These are phyloP conservation scores for Arenicola marina DNA, from an alignment of 2,888 invertebrate species.

Conservation along the genomic window DNA sequence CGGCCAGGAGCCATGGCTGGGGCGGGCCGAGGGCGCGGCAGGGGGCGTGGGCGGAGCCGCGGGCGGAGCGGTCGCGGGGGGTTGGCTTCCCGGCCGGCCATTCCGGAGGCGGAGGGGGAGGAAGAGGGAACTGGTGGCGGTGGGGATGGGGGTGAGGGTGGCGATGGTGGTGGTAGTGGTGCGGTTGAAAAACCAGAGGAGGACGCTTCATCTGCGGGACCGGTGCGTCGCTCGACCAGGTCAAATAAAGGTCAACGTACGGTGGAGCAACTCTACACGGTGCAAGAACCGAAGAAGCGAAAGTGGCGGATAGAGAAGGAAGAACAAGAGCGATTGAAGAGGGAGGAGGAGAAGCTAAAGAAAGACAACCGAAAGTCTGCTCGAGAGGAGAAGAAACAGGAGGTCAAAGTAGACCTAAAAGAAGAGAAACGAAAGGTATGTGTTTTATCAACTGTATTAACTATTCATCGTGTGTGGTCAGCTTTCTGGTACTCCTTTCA, in stretches of 20 bases:
- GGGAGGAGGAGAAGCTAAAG: conserved; percentile 13
- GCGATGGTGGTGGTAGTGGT: not conserved
- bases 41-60: conserved; percentile 3
- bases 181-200: not conserved
- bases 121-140: conserved; percentile 18
- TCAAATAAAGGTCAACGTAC: conserved; percentile 32
- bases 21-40: conserved; percentile 7
- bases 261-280: conserved; percentile 7
- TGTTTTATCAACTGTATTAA: too few species aligned
- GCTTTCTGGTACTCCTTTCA: too few species aligned
- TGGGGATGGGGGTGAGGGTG: too few species aligned
- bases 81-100: not conserved
- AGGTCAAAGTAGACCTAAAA: not conserved
- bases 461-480: too few species aligned
- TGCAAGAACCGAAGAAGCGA: conserved; percentile 19
- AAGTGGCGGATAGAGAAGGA: conserved; percentile 14
- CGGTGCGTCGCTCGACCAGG: conserved; percentile 29
- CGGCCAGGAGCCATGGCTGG: not conserved
- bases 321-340: not conserved
- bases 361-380: conserved; percentile 13
- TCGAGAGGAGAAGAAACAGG: conserved; percentile 15
- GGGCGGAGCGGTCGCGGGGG: not conserved
- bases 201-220: conserved; percentile 14
- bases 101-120: not conserved
- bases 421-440: too few species aligned